Base-by-base conservation (phyloP, 2,888 invertebrate species). In the Plebejus melissa region DNA sequence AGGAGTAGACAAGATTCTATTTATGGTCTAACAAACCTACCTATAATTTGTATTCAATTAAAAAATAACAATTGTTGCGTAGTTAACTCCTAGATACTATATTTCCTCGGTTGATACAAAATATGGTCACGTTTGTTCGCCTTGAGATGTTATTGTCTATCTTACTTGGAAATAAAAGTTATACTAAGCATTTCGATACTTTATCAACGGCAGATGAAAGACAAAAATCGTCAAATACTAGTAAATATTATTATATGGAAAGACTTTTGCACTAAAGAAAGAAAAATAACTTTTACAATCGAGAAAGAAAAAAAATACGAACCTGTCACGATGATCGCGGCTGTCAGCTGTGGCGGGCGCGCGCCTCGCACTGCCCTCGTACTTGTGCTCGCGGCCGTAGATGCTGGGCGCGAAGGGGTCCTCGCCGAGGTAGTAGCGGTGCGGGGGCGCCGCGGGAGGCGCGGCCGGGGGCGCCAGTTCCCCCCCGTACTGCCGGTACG, bases 361-460 rank as follows among this genome's bases (percentile, higher is more conserved):
- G 82, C 94, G 91, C 82, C 91, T 91, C 78, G 95, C 90, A 88
- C 94, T 94, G 84, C 95, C 95, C 88, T 96, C 96, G 91, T 97
- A 97, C 86, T 97, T 96, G 88, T 97, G 97, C 89, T 97, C 97
- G 83, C 96, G 95, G 79, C 97, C 97, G 88, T 97, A 97, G 85
- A 97, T 96, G 89, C 96, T 96, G 79, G 96, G 96, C 76, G 96
- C 96, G 88, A 97, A 97, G 46, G 97, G 97, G 93, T 97, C 97
- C 90, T 97, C 97, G 60, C 97, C 97, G 80, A 97, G 94, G 88
- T 97, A 97, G 90, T 97, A 97, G 80, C 96, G 95, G 85, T 96
- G 96, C 79, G 96, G 94, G 13, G 96, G 96, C 78, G 90, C 89
- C 81, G 85, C 84, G 83, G 88, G 90, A 85, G 93, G 93, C 83